Evolutionary conservation across 2,797 vertebrate species (phyloP).

Genomic region (Apodemus agrarius): DNA sequence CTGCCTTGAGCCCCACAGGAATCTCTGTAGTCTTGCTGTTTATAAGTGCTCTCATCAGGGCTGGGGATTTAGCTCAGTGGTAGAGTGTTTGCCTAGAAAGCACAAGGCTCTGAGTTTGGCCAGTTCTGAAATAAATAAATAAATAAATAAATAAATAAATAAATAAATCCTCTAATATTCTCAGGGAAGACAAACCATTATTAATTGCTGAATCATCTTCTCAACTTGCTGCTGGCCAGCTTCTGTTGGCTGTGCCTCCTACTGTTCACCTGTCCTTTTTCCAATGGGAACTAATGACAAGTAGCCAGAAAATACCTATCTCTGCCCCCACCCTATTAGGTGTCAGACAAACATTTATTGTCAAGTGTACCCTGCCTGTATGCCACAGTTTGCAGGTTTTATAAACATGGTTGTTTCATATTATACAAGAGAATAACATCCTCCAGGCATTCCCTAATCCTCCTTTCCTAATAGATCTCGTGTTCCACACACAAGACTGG

Average conservation of each 20-base stretch:
- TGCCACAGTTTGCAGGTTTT: neutral
- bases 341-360: fast-evolving
- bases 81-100: too few relatives aligned
- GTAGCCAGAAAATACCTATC: neutral
- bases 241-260: neutral
- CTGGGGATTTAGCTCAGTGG: too few relatives aligned
- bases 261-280: neutral
- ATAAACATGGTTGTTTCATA: neutral
- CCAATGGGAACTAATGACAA: neutral
- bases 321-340: neutral
- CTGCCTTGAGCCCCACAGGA: neutral
- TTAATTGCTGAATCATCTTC: neutral
- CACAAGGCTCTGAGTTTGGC: too few relatives aligned
- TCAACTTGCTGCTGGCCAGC: neutral
- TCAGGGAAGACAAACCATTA: neutral
- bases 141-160: too few relatives aligned
- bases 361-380: fast-evolving
- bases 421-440: neutral
- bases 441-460: too few relatives aligned
- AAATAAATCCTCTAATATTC: neutral
- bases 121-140: too few relatives aligned
- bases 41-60: too few relatives aligned
- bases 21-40: neutral
- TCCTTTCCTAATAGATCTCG: fast-evolving
- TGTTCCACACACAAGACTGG: neutral